Conservation (phyloP, 2,797 vertebrate species). For the Clarias fuscus region DNA sequence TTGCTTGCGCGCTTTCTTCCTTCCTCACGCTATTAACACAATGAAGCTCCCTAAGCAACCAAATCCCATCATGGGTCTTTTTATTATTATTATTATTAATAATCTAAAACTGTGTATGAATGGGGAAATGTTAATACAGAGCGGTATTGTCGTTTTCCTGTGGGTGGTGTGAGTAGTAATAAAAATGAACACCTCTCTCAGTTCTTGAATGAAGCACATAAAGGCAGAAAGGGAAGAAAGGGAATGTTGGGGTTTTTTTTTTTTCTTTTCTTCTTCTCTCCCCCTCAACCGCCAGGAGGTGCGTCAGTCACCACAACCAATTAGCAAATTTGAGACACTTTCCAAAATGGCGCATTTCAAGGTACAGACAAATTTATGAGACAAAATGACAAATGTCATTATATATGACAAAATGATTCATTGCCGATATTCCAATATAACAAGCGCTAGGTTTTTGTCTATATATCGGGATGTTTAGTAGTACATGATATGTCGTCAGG, state of each 20-base stretch:
- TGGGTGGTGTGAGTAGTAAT: slow-evolving; percentile 5
- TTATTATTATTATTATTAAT: no score
- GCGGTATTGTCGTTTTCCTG: not conserved
- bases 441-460: not conserved
- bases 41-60: not conserved
- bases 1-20: not conserved
- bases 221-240: not conserved
- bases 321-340: no score
- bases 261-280: no score
- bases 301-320: no score
- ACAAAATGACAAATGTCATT: no score
- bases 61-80: not conserved
- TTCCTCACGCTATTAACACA: not conserved
- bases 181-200: slow-evolving; percentile 20
- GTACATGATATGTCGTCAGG: not conserved
- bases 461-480: not conserved
- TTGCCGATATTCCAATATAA: not conserved
- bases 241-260: no score
- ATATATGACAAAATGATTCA: not conserved
- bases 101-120: not conserved
- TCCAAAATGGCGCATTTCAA: not conserved
- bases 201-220: not conserved
- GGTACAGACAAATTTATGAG: not conserved
- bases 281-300: not conserved
- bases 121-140: no score